phyloP scores from a whole-genome alignment of 2,797 vertebrate genomes.

The Mareca penelope region DNA sequence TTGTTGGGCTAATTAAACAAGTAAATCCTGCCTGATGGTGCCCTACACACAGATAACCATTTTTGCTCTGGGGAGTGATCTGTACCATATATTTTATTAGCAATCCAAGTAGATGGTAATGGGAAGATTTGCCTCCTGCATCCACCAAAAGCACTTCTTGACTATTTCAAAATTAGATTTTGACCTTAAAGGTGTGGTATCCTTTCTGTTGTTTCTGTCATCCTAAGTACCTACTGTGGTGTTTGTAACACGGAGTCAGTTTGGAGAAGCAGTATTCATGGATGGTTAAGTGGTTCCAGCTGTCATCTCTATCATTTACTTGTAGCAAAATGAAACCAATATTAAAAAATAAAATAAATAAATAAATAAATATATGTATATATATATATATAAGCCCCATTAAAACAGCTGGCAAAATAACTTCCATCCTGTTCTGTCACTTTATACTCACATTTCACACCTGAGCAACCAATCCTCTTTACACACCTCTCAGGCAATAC shows the following conservation, averaged over 20 bases:
- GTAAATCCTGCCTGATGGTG: not conserved
- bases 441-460: not conserved
- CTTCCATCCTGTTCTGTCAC: not conserved
- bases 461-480: not conserved
- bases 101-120: not conserved
- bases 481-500: not conserved
- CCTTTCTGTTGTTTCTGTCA: not conserved
- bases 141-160: not conserved
- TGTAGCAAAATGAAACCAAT: not conserved
- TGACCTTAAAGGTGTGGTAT: not conserved
- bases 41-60: not conserved
- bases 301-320: not conserved
- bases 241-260: not conserved
- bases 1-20: not conserved
- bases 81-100: not conserved
- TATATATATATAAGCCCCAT: no score
- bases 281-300: not conserved
- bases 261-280: not conserved
- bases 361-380: no score
- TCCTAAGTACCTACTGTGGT: not conserved
- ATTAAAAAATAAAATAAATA: not conserved
- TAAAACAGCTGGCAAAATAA: not conserved
- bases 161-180: not conserved
- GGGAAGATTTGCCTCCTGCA: not conserved
- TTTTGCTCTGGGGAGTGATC: not conserved